Evolutionary conservation across 2,888 invertebrate genomes (phyloP).

Genomic region (Sturmia bella): DNA sequence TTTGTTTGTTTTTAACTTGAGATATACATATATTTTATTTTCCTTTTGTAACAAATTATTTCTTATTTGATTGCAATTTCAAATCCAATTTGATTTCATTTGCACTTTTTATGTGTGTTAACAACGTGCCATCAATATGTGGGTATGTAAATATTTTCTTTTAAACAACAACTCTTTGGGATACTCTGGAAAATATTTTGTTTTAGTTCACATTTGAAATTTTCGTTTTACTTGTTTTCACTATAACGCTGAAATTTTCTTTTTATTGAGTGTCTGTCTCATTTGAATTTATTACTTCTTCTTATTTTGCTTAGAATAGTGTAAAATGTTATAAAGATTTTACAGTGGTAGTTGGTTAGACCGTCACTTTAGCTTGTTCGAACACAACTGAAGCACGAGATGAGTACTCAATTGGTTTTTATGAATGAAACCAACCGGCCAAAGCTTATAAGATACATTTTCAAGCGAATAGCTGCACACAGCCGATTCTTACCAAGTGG

Average conservation of each 20-base stretch:
- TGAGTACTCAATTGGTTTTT: conserved; percentile 82
- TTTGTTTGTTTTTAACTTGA: background rate
- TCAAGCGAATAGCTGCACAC: conserved; percentile 31
- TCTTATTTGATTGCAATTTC: conserved; percentile 26
- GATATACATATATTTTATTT: background rate
- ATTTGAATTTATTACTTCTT: conserved; percentile 40
- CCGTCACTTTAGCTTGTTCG: conserved; percentile 82
- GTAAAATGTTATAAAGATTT: conserved; percentile 39
- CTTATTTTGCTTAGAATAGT: conserved; percentile 54
- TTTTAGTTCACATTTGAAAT: conserved; percentile 26
- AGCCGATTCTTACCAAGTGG: conserved; percentile 21
- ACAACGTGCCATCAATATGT: too few relatives aligned
- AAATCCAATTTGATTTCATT: conserved; percentile 41
- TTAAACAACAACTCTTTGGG: conserved; percentile 30
- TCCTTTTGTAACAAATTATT: conserved; percentile 16
- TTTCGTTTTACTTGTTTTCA: conserved; percentile 15
- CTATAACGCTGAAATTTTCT: background rate
- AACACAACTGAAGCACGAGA: conserved; percentile 82
- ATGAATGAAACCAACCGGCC: conserved; percentile 82
- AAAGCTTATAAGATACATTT: conserved; percentile 74
- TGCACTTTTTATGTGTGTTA: conserved; percentile 11
- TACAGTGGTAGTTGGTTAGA: conserved; percentile 74
- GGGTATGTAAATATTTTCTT: conserved; percentile 6
- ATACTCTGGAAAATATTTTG: conserved; percentile 9
- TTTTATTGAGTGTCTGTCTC: conserved; percentile 47